phyloP scores from a whole-genome alignment of 2,888 invertebrate genomes.

The Torymus aiolomorphi region DNA sequence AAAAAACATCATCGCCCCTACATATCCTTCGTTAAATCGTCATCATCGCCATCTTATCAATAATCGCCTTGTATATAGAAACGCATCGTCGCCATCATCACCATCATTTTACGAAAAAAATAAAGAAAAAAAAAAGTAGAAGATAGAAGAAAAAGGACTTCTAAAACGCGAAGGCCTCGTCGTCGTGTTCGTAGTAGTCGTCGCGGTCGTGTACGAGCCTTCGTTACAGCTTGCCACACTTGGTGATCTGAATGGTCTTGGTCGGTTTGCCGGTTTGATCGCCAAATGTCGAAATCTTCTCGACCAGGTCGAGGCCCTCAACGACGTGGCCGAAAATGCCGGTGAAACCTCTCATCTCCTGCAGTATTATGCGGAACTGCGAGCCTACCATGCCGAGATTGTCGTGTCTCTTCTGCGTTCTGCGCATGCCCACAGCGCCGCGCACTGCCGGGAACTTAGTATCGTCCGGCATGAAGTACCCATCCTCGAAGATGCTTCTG shows the following conservation, averaged over 20 bases:
- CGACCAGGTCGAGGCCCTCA: conserved; percentile 87
- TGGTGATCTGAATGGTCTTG: conserved; percentile 84
- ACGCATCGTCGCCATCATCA: conserved; percentile 39
- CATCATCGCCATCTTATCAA: conserved; percentile 23
- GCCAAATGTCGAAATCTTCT: conserved; percentile 86
- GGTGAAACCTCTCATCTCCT: conserved; percentile 89
- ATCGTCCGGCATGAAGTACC: conserved; percentile 88
- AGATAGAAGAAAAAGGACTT: conserved; percentile 30
- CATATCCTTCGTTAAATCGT: conserved; percentile 39
- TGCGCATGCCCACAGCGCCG: conserved; percentile 88
- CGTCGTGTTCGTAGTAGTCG: conserved; percentile 8
- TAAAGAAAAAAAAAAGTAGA: conserved; percentile 23
- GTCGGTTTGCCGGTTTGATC: conserved; percentile 88
- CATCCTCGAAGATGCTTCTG: conserved; percentile 85
- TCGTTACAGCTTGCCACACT: conserved; percentile 84
- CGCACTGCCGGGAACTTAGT: conserved; percentile 85
- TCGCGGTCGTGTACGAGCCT: conserved; percentile 24
- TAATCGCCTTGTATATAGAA: conserved; percentile 23
- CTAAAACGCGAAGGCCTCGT: conserved; percentile 44
- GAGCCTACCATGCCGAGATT: conserved; percentile 89
- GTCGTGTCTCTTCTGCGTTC: conserved; percentile 88
- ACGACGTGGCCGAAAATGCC: conserved; percentile 89
- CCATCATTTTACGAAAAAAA: conserved; percentile 38
- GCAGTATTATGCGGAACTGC: conserved; percentile 88
- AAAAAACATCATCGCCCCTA: conserved; percentile 20